Percentiles rank a stretch among this genome's conserved stretches.
phyloP scores from a whole-genome alignment of 2,888 invertebrate species.

The Ypsolopha sequella region DNA sequence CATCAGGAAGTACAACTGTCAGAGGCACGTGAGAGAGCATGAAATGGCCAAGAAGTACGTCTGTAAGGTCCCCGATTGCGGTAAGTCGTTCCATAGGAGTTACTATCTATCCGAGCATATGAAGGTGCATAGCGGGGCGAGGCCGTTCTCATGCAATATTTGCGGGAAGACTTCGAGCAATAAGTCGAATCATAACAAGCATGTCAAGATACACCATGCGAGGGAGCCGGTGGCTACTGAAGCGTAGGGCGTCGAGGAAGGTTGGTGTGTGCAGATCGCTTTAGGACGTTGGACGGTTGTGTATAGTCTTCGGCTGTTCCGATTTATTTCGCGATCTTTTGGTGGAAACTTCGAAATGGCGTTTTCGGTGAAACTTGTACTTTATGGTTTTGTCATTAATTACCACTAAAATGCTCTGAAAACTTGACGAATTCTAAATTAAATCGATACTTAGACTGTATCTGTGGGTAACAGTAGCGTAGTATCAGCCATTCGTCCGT shows the following conservation, averaged over 20 bases:
- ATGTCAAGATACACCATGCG: constrained; percentile 90
- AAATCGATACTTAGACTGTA: too few species aligned
- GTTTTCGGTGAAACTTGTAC: too few species aligned
- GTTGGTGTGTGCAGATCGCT: not conserved
- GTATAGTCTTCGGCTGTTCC: not conserved
- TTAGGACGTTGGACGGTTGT: not conserved
- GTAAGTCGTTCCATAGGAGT: constrained; percentile 87
- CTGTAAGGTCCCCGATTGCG: constrained; percentile 80
- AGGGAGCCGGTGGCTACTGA: constrained; percentile 89
- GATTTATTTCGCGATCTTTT: not conserved
- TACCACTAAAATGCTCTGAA: too few species aligned
- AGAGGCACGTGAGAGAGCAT: constrained; percentile 86
- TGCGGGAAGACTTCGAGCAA: constrained; percentile 92
- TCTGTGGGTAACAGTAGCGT: too few species aligned
- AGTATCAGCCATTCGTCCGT: too few species aligned
- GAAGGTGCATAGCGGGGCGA: constrained; percentile 84
- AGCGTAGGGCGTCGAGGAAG: constrained; percentile 69
- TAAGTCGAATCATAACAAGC: constrained; percentile 92
- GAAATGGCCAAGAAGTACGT: constrained; percentile 83
- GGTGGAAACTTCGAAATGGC: not conserved
- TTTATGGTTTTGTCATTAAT: too few species aligned
- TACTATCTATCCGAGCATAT: constrained; percentile 91
- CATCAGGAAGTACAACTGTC: constrained; percentile 89
- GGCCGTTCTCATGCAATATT: constrained; percentile 87
- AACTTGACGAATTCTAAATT: too few species aligned